phyloP scores from a whole-genome alignment of 2,888 invertebrate species.

The Therioaphis trifolii region DNA sequence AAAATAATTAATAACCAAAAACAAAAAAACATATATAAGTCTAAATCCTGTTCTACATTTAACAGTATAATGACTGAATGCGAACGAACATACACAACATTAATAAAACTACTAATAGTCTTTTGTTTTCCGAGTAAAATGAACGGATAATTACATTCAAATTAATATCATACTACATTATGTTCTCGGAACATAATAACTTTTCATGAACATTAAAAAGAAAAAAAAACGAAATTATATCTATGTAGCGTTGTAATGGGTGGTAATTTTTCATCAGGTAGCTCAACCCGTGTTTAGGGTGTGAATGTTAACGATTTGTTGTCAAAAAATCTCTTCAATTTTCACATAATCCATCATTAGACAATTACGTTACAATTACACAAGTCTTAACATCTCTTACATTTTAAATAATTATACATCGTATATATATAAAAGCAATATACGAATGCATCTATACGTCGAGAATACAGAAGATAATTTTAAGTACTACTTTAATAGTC shows the following conservation, averaged over 20 bases:
- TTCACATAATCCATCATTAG: conserved; percentile 55
- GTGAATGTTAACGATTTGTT: conserved; percentile 57
- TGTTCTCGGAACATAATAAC: conserved; percentile 41
- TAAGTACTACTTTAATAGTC: not conserved
- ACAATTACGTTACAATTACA: conserved; percentile 55
- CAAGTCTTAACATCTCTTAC: conserved; percentile 5
- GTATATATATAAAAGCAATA: not conserved
- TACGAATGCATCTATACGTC: not conserved
- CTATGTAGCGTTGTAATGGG: conserved; percentile 29
- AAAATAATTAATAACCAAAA: conserved; percentile 48
- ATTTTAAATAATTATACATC: conserved; percentile 31
- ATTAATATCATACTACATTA: conserved; percentile 50
- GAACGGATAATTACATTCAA: conserved; percentile 55
- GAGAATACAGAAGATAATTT: not conserved
- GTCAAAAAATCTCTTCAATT: conserved; percentile 53
- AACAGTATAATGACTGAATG: conserved; percentile 32
- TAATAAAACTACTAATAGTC: conserved; percentile 59
- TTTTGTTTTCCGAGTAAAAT: conserved; percentile 56
- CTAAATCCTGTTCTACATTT: conserved; percentile 35
- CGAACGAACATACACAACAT: conserved; percentile 29
- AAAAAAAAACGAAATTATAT: conserved; percentile 35
- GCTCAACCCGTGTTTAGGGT: conserved; percentile 31
- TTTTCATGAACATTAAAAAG: conserved; percentile 51
- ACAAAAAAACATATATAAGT: conserved; percentile 1
- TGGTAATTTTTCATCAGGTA: conserved; percentile 52